phyloP scores from a whole-genome alignment of 2,888 invertebrate species.

The Prosopocoilus inquinatus region DNA sequence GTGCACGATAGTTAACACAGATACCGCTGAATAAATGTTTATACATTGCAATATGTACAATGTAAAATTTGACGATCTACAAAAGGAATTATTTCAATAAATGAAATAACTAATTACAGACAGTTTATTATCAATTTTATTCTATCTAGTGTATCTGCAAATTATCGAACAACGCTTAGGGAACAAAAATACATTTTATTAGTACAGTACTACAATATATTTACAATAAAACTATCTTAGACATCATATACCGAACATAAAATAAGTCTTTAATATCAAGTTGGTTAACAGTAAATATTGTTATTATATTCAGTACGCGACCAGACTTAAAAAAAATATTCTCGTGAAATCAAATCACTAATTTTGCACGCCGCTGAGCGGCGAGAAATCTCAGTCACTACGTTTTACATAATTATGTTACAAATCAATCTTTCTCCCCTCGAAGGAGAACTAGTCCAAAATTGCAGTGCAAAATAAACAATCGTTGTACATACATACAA shows the following conservation, averaged over 20 bases:
- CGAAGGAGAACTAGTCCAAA: conserved; percentile 5
- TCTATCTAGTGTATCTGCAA: conserved; percentile 33
- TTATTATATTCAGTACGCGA: conserved; percentile 19
- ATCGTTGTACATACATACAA: conserved; percentile 8
- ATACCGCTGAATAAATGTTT: no score
- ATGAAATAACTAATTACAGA: no score
- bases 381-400: neutral
- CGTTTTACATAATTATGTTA: conserved; percentile 10
- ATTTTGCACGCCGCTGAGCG: no score
- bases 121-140: conserved; percentile 30
- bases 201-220: conserved; percentile 41
- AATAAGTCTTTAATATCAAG: conserved; percentile 36
- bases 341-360: conserved; percentile 11
- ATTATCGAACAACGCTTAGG: conserved; percentile 36
- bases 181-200: conserved; percentile 42
- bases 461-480: conserved; percentile 9
- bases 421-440: conserved; percentile 9
- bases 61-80: no score
- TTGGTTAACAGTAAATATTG: conserved; percentile 34
- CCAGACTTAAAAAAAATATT: conserved; percentile 10
- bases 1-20: no score
- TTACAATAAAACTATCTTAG: conserved; percentile 42
- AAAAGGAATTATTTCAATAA: no score
- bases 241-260: conserved; percentile 40
- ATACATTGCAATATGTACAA: no score